These are phyloP conservation scores for Subanguina moxae DNA, from an alignment of 1,140 invertebrate genomes.

Conservation along the genomic window DNA sequence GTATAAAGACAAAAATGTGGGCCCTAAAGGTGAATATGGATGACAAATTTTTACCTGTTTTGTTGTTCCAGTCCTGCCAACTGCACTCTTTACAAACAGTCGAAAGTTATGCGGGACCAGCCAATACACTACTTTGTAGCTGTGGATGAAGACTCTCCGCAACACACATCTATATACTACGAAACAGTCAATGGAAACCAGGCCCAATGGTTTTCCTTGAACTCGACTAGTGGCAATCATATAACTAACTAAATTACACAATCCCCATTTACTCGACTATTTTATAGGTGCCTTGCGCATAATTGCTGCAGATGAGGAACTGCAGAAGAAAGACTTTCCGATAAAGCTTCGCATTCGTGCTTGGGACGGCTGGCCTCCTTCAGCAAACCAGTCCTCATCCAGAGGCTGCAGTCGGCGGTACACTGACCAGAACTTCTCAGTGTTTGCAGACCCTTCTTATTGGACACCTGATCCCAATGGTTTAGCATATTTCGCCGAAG, in stretches of 20 bases:
- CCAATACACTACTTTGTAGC: slow-evolving; percentile 41
- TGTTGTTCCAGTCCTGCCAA: slow-evolving; percentile 3
- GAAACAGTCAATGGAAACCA: slow-evolving; percentile 30
- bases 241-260: too few relatives aligned
- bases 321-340: slow-evolving; percentile 1
- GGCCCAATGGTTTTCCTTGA: slow-evolving; percentile 12
- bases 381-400: background rate
- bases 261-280: background rate
- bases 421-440: slow-evolving; percentile 32
- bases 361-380: background rate
- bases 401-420: background rate
- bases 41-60: background rate
- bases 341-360: slow-evolving; percentile 8
- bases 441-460: slow-evolving; percentile 19
- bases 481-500: slow-evolving; percentile 27
- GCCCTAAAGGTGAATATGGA: background rate
- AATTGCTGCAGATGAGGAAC: background rate
- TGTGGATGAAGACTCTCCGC: slow-evolving; percentile 21
- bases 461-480: slow-evolving; percentile 8
- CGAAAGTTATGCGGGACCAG: background rate
- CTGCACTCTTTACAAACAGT: slow-evolving; percentile 3
- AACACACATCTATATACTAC: slow-evolving; percentile 22
- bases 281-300: slow-evolving; percentile 20
- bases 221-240: slow-evolving; percentile 22
- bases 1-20: too few relatives aligned